Conservation (phyloP, 2,888 invertebrate species). For the Esperia sulphurella region DNA sequence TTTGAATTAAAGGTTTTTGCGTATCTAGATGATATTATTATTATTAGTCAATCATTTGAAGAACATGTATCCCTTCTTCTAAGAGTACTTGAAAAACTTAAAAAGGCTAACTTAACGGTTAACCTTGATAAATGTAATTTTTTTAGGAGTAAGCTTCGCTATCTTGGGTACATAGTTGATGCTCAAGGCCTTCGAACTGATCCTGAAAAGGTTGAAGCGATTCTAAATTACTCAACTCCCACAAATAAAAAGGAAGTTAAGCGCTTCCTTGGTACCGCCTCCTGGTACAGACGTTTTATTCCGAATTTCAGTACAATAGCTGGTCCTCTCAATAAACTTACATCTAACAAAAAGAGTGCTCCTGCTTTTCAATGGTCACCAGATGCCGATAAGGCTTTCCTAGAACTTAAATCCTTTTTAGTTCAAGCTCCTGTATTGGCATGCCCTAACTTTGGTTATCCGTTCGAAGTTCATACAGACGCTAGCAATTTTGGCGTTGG, state of each 20-base stretch:
- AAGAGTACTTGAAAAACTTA: too few relatives aligned
- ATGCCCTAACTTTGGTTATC: neutral
- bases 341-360: too few relatives aligned
- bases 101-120: too few relatives aligned
- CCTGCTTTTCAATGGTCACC: neutral
- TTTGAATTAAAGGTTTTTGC: neutral
- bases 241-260: too few relatives aligned
- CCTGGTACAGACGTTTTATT: conserved; percentile 8
- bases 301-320: conserved; percentile 7
- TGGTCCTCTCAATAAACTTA: conserved; percentile 1
- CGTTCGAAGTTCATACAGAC: neutral
- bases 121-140: too few relatives aligned
- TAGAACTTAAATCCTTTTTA: neutral
- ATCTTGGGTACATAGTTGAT: too few relatives aligned
- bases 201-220: too few relatives aligned
- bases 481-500: neutral
- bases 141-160: too few relatives aligned
- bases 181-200: too few relatives aligned
- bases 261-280: conserved; percentile 5
- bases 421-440: neutral
- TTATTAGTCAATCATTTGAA: neutral
- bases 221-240: too few relatives aligned
- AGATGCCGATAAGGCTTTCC: neutral
- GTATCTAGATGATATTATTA: neutral
- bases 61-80: neutral